Percentiles rank a stretch among this genome's conserved stretches.
Conservation (phyloP, 2,888 invertebrate genomes). For the Drosophila paramelanica region DNA sequence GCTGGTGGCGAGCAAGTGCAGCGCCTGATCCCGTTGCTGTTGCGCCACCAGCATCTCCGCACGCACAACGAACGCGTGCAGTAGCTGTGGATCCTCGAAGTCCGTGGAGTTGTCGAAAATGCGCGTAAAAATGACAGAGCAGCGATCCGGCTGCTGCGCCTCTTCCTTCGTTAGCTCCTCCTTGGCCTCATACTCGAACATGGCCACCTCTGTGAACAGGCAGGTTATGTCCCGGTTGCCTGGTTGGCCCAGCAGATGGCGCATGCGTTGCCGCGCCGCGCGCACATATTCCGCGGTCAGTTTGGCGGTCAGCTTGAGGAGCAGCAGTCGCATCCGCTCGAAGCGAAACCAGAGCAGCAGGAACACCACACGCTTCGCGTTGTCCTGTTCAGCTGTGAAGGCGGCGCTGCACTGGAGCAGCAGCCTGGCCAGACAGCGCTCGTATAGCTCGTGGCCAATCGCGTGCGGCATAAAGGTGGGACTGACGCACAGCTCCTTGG, state of each 20-base stretch:
- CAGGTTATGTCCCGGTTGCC: constrained; percentile 87
- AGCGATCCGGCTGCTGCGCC: constrained; percentile 56
- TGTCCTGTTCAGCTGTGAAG: constrained; percentile 1
- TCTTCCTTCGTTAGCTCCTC: neutral
- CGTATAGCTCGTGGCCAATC: constrained; percentile 88
- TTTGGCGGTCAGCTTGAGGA: constrained; percentile 85
- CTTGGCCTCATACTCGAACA: constrained; percentile 86
- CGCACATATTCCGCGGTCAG: constrained; percentile 65
- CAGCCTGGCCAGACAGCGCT: constrained; percentile 86
- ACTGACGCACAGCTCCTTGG: constrained; percentile 86
- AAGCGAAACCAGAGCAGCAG: constrained; percentile 88
- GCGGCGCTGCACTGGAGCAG: constrained; percentile 85
- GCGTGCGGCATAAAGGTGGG: constrained; percentile 87
- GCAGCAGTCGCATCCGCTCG: constrained; percentile 86
- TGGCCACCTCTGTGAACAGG: constrained; percentile 88
- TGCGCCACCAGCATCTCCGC: constrained; percentile 76
- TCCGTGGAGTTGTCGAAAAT: neutral
- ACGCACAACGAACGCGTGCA: constrained; percentile 57
- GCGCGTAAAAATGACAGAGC: constrained; percentile 1
- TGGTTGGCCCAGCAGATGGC: constrained; percentile 86
- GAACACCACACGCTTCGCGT: constrained; percentile 85
- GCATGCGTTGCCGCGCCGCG: constrained; percentile 85
- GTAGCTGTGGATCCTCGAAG: constrained; percentile 72
- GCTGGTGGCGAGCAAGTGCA: constrained; percentile 65
- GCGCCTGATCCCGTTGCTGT: constrained; percentile 53